These are phyloP conservation scores for Eleutherodactylus coqui DNA, from an alignment of 2,797 vertebrate species.

Conservation along the genomic window DNA sequence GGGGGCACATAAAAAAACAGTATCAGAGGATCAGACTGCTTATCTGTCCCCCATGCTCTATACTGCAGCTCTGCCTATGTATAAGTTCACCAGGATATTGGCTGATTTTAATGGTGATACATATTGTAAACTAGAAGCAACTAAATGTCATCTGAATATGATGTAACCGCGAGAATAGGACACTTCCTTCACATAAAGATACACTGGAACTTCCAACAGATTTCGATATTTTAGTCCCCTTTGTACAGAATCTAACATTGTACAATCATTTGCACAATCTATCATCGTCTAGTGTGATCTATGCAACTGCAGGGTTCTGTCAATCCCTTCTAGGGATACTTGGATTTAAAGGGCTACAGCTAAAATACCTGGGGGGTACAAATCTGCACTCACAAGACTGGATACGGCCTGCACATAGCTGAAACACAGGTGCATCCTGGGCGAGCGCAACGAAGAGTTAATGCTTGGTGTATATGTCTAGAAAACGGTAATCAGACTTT, in stretches of 20 bases:
- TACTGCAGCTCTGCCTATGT: neutral
- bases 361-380: neutral
- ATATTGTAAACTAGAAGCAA: no score
- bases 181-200: no score
- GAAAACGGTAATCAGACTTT: no score
- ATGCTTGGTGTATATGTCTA: neutral
- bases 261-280: neutral
- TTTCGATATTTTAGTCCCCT: neutral
- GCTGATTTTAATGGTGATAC: no score
- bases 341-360: neutral
- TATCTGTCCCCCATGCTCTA: neutral
- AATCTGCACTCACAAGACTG: neutral
- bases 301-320: neutral
- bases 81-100: neutral
- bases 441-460: neutral
- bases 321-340: neutral
- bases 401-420: neutral
- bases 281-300: neutral
- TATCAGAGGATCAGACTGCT: neutral
- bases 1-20: no score
- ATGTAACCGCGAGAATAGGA: no score
- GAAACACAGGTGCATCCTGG: slow-evolving; percentile 18
- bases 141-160: no score
- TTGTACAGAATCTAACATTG: neutral
- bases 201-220: neutral